Percentiles rank a stretch among this genome's conserved stretches.
These are phyloP conservation scores for Medauroidea extradentata DNA, from an alignment of 1,140 invertebrate species.

Conservation along the genomic window DNA sequence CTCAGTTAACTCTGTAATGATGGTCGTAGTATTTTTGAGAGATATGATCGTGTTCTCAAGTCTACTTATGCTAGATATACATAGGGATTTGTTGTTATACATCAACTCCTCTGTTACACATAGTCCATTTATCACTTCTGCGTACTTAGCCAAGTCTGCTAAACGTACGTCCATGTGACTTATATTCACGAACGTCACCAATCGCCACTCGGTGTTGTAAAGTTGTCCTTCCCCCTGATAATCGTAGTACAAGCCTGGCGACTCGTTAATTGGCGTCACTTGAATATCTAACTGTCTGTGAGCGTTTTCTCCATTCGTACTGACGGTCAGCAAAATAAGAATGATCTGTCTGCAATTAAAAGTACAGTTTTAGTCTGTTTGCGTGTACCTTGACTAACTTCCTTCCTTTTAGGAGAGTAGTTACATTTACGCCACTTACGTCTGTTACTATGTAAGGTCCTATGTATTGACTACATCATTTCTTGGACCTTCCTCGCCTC, in stretches of 20 bases:
- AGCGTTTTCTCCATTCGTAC: neutral
- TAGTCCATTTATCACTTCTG: too few relatives aligned
- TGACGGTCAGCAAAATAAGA: neutral
- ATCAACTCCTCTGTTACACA: too few relatives aligned
- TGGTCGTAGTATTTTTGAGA: too few relatives aligned
- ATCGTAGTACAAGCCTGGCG: neutral
- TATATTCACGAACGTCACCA: neutral
- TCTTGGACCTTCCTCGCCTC: neutral
- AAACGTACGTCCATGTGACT: too few relatives aligned
- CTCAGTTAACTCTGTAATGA: too few relatives aligned
- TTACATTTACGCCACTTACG: neutral
- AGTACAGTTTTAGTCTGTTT: neutral
- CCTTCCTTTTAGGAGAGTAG: neutral
- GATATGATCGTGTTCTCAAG: too few relatives aligned
- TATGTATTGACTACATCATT: neutral
- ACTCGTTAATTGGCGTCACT: neutral
- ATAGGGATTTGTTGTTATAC: too few relatives aligned
- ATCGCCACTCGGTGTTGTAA: neutral
- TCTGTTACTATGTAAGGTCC: neutral
- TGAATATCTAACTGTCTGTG: neutral
- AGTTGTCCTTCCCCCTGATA: neutral
- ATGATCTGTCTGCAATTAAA: neutral
- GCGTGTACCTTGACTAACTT: neutral
- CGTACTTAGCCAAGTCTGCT: too few relatives aligned
- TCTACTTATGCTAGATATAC: too few relatives aligned